phyloP scores from a whole-genome alignment of 2,113 vertebrate genomes.

The Butastur rufipennis region DNA sequence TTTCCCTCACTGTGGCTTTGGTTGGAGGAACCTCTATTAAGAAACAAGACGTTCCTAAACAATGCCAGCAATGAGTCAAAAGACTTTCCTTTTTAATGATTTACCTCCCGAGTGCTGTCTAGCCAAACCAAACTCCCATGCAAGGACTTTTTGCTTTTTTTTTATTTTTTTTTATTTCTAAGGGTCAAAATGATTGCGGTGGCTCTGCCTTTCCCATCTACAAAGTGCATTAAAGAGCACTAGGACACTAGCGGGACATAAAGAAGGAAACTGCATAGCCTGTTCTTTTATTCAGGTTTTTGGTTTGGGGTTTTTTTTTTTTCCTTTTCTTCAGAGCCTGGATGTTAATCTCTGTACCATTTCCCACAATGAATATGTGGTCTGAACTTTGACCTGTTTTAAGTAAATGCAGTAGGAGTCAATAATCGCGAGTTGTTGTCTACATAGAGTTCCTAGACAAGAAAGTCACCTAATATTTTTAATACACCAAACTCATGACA shows the following conservation, averaged over 20 bases:
- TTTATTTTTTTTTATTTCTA: background rate
- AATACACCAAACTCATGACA: background rate
- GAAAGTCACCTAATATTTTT: background rate
- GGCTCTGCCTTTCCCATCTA: background rate
- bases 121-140: background rate
- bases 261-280: background rate
- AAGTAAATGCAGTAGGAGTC: background rate
- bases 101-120: background rate
- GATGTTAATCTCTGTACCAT: background rate
- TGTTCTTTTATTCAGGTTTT: background rate
- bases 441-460: background rate
- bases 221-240: background rate
- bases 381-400: background rate
- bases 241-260: background rate
- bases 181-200: background rate
- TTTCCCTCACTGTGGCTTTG: background rate
- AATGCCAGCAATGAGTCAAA: background rate
- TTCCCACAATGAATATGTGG: background rate
- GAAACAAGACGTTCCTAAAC: background rate
- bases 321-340: background rate
- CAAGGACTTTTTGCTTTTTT: background rate
- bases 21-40: background rate
- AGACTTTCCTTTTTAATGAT: background rate
- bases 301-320: background rate
- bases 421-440: background rate